Evolutionary conservation across 2,797 vertebrate genomes (phyloP).

Genomic region (Trachops cirrhosus): DNA sequence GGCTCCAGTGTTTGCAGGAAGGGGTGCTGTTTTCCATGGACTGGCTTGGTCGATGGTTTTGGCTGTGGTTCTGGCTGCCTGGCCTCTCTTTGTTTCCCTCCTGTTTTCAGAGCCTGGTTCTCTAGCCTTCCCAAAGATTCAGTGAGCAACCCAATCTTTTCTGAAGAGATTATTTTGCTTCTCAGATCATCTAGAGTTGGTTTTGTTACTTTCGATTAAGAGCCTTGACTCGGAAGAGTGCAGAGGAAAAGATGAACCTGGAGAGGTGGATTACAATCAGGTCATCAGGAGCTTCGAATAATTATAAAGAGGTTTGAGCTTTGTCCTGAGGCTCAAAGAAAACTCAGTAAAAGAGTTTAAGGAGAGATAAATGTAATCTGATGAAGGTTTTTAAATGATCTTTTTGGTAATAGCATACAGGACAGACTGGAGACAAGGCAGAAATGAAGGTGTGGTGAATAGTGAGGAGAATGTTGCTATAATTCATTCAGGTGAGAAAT

Average conservation of each 20-base stretch:
- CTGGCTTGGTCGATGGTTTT: neutral
- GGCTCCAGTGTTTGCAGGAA: neutral
- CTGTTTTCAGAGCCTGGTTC: neutral
- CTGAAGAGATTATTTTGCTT: neutral
- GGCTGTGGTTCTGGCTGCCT: neutral
- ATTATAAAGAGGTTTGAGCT: neutral
- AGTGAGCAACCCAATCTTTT: neutral
- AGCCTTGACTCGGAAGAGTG: neutral
- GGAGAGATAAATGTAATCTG: neutral
- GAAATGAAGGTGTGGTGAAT: neutral
- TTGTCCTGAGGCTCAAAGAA: neutral
- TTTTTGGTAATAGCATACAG: neutral
- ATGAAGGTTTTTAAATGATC: neutral
- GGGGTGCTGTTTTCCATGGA: neutral
- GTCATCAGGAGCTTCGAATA: neutral
- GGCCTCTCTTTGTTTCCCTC: neutral
- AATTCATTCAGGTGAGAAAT: neutral
- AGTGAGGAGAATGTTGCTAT: neutral
- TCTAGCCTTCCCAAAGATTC: neutral
- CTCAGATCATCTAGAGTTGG: neutral
- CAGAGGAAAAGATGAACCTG: neutral
- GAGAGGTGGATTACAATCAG: neutral
- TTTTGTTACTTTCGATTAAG: neutral
- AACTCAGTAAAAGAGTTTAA: neutral
- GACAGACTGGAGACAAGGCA: neutral